A percentile compares a stretch with the other conserved stretches of the same genome.
phyloP scores from a whole-genome alignment of 2,888 invertebrate genomes.

The Apamea sordens region DNA sequence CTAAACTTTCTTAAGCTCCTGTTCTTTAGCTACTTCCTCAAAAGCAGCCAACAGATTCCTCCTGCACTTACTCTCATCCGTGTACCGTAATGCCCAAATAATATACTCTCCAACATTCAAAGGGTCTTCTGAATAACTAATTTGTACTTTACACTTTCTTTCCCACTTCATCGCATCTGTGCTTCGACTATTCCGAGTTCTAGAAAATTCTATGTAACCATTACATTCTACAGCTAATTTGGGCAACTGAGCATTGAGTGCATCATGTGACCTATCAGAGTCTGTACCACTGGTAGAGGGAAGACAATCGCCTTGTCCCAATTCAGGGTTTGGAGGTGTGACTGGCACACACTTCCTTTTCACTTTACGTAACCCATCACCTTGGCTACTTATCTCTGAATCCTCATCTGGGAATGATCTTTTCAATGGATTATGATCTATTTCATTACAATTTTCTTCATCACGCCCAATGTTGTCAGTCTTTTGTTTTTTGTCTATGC shows the following conservation, averaged over 20 bases:
- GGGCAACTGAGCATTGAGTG: slow-evolving; percentile 84
- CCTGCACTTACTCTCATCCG: slow-evolving; percentile 91
- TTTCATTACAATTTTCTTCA: slow-evolving; percentile 52
- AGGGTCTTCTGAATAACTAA: slow-evolving; percentile 90
- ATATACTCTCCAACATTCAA: slow-evolving; percentile 89
- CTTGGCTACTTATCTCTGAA: slow-evolving; percentile 77
- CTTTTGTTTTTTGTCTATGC: slow-evolving; percentile 73
- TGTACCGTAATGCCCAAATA: slow-evolving; percentile 91
- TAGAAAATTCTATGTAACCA: slow-evolving; percentile 85
- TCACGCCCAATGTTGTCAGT: slow-evolving; percentile 55
- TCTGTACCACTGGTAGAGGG: slow-evolving; percentile 86
- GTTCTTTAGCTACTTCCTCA: slow-evolving; percentile 82
- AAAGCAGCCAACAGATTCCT: slow-evolving; percentile 90
- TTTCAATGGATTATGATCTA: slow-evolving; percentile 70
- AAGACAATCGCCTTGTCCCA: slow-evolving; percentile 87
- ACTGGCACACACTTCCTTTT: slow-evolving; percentile 79
- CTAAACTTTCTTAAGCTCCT: slow-evolving; percentile 72
- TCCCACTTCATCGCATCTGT: slow-evolving; percentile 90
- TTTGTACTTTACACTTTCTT: slow-evolving; percentile 91
- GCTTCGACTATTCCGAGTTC: slow-evolving; percentile 80
- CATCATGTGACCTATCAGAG: slow-evolving; percentile 81
- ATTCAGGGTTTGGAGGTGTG: slow-evolving; percentile 85
- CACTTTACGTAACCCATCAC: slow-evolving; percentile 77
- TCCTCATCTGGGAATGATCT: slow-evolving; percentile 72
- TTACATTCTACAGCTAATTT: slow-evolving; percentile 86